These are phyloP conservation scores for Hippoglossus stenolepis DNA, from an alignment of 2,113 vertebrate species.

Conservation along the genomic window DNA sequence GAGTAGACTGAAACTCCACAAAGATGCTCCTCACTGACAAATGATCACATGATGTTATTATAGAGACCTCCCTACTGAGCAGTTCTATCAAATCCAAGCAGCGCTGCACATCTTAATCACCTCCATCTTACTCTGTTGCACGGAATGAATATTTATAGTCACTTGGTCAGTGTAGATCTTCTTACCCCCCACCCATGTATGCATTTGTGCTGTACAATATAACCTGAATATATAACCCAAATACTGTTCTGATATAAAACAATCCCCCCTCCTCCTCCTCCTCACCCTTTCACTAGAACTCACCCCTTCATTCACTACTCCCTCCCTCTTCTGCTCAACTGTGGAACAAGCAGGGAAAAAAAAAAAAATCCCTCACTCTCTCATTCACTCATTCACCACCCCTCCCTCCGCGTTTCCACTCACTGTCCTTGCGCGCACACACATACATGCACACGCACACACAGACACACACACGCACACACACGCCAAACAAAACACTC, in stretches of 20 bases:
- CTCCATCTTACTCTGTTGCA: background rate
- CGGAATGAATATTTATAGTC: constrained; percentile 7
- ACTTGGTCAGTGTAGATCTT: background rate
- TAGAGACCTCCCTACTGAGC: no score
- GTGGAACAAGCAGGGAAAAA: constrained; percentile 4
- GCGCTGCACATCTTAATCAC: background rate
- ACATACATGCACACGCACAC: background rate
- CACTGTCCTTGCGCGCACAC: constrained; percentile 14
- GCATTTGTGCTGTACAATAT: constrained; percentile 24
- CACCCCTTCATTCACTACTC: constrained; percentile 42
- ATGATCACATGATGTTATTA: no score
- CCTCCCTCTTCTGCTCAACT: constrained; percentile 23
- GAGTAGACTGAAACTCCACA: no score
- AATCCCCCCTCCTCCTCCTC: background rate
- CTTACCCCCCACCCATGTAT: background rate
- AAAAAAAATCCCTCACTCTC: constrained; percentile 5
- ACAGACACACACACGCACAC: background rate
- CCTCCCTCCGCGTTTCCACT: background rate
- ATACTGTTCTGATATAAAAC: background rate
- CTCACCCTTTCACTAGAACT: constrained; percentile 31
- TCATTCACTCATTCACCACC: background rate
- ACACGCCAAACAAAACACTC: constrained; percentile 11
- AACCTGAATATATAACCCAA: background rate
- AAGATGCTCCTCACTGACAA: background rate
- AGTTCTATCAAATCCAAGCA: background rate